Percentiles rank a stretch among this genome's conserved stretches.
Conservation (phyloP, 1,140 invertebrate species). For the Phenacoccus solenopsis region DNA sequence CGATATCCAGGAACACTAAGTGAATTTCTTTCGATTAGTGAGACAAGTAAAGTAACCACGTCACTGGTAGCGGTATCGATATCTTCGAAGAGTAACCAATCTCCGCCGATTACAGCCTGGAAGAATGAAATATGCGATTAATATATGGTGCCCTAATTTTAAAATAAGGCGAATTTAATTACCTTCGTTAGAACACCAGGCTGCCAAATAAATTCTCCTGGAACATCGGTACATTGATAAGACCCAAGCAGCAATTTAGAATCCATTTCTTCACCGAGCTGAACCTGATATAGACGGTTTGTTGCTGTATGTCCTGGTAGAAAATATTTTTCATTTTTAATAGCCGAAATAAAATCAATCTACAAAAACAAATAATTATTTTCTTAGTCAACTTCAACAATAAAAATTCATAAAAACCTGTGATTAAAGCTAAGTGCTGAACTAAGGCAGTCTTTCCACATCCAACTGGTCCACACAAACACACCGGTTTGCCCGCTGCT, state of each 20-base stretch:
- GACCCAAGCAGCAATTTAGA: conserved; percentile 87
- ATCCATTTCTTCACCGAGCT: conserved; percentile 96
- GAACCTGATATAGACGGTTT: conserved; percentile 57
- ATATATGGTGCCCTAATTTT: not conserved
- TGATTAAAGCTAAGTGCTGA: conserved; percentile 69
- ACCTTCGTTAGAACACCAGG: conserved; percentile 79
- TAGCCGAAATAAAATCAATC: conserved; percentile 19
- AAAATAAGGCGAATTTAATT: conserved; percentile 17
- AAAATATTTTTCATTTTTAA: no score
- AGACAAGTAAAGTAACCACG: conserved; percentile 73
- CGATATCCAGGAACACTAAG: conserved; percentile 76
- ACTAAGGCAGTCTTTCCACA: conserved; percentile 88
- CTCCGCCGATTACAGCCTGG: conserved; percentile 70
- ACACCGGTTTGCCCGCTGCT: conserved; percentile 58
- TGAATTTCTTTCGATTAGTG: conserved; percentile 69
- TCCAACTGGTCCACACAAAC: conserved; percentile 81
- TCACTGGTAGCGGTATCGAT: conserved; percentile 88
- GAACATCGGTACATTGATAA: conserved; percentile 90
- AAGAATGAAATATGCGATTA: conserved; percentile 23
- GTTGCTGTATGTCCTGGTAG: conserved; percentile 28
- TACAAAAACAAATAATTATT: not conserved
- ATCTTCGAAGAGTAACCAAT: conserved; percentile 93
- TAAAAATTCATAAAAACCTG: conserved; percentile 38
- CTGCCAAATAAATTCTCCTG: conserved; percentile 94
- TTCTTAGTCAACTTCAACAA: not conserved